Base-by-base conservation (phyloP, 2,797 vertebrate species). In the Falco berigora region DNA sequence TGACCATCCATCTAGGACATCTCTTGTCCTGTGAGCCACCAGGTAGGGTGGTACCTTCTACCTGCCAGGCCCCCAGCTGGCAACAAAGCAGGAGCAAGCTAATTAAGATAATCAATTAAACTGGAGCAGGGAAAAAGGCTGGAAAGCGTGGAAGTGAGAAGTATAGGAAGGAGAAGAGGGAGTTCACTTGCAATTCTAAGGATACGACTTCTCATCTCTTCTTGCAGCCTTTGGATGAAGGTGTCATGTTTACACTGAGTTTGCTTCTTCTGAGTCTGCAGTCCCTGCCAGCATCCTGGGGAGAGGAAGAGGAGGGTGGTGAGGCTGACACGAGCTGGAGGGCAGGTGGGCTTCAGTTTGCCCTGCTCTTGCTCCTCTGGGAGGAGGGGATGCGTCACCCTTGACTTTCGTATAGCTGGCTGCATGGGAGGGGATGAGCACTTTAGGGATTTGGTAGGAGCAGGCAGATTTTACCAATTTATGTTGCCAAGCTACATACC, bases 401-500 rank as follows among this genome's bases (percentile, higher is more conserved):
- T 36, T 46, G 38, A 23, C 50, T 19, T 66, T 55, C 4, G 8
- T 52, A 4, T 20, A 36, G 55, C 14, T 82, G 71, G 24, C 46
- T 91, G 15, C 8, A 3, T 7, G 14, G 80, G 46, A 34, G 52
- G 68, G 46, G 62, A 44, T 30, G 77, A 85, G 53, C 30, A 7
- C 67, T 74, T 68, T 13, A 62, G 78, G 68, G 49, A 34, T 64
- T 69, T 87, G 68, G 90, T 91, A 40, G n/a, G 50, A 94, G 50
- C 18, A 8, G 74, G 81, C 71, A 86, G 76, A 92, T 90, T 92
- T 89, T 72, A 58, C 92, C 64, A 62, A 36, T 68, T 75, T 59
- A 27, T 82, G 80, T 80, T 96, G 92, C 96, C 95, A 94, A 89
- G 88, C 64, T 96, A 13, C 83, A 71, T 83, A 77, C 93, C 95